Evolutionary conservation across 1,140 invertebrate species (phyloP), one percentile per base, ranked within the genome.

Genomic region (Arion vulgaris): DNA sequence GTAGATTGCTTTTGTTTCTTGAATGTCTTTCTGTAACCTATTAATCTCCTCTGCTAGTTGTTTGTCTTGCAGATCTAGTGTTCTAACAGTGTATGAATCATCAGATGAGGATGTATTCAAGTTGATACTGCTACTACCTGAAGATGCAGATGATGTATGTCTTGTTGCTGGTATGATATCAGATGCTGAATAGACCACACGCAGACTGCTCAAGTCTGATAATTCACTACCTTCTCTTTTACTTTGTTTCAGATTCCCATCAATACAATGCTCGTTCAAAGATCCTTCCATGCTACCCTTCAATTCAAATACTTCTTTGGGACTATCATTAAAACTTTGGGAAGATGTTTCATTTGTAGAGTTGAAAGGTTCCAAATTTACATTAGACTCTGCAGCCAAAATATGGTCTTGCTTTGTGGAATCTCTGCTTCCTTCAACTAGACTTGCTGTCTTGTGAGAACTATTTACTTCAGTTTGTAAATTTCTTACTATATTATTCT

Each of bases 1-100:
- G 85, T 89, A 89, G 7, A 89, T 82, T 45, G 87, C 86, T 81
- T 89, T 90, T 32, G 88, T 90, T 77, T 90, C 87, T n/a, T 83
- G 85, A 66, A 83, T 69, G 80, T 86, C 85, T 49, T 75, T 68
- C 79, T 81, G 78, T 77, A 85, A 53, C n/a, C 72, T 36, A 26
- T 28, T 85, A 26, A 83, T 53, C 57, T 85, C 81, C 74, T 81
- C 80, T n/a, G 38, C 69, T 15, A 81, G 76, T 78, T 68, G 34
- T 41, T 80, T 71, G 80, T 84, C 83, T 53, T 81, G 81, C 23
- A 79, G 17, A 36, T 57, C 71, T 17, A 36, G 77, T 15, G 39
- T 45, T n/a, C n/a, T n/a, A n/a, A n/a, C n/a, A n/a, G n/a, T n/a
- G n/a, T n/a, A n/a, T n/a, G n/a, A n/a, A 62, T 74, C 49, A 38